Conservation (phyloP, 2,888 invertebrate species). For the Dasypogon diadema region DNA sequence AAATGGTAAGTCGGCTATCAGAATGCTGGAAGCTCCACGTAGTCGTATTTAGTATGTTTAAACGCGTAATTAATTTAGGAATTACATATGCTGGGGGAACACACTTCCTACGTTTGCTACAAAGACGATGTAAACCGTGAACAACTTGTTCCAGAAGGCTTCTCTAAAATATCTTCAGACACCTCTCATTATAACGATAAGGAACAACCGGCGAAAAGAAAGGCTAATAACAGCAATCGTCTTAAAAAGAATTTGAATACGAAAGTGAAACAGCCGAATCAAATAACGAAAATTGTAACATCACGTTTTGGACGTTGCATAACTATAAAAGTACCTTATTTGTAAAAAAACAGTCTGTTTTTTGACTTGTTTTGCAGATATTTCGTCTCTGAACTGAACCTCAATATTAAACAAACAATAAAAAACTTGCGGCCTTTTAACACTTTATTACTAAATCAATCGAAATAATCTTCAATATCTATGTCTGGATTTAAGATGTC, state of each 20-base stretch:
- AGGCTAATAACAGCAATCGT: not conserved
- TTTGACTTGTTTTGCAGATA: too few species aligned
- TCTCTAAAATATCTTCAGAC: too few species aligned
- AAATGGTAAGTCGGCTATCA: not conserved
- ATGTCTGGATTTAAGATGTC: slow-evolving; percentile 94
- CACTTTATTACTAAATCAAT: too few species aligned
- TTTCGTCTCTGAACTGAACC: too few species aligned
- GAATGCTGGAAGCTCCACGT: not conserved
- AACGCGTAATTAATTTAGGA: not conserved
- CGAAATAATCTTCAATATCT: slow-evolving; percentile 99
- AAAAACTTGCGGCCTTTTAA: too few species aligned
- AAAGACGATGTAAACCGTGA: too few species aligned
- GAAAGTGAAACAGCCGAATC: not conserved
- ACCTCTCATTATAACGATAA: too few species aligned
- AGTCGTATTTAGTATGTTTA: not conserved
- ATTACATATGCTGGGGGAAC: not conserved
- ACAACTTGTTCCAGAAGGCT: too few species aligned
- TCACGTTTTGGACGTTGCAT: slow-evolving; percentile 23
- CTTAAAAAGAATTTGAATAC: not conserved
- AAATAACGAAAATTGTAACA: slow-evolving; percentile 13
- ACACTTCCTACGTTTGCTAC: not conserved
- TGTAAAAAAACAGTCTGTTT: not conserved
- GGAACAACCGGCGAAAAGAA: not conserved
- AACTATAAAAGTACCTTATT: slow-evolving; percentile 8
- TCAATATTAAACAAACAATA: too few species aligned